Percentiles rank a stretch among this genome's conserved stretches.
These are phyloP conservation scores for Poecilobothrus nobilitatus DNA, from an alignment of 2,888 invertebrate species.

Conservation along the genomic window DNA sequence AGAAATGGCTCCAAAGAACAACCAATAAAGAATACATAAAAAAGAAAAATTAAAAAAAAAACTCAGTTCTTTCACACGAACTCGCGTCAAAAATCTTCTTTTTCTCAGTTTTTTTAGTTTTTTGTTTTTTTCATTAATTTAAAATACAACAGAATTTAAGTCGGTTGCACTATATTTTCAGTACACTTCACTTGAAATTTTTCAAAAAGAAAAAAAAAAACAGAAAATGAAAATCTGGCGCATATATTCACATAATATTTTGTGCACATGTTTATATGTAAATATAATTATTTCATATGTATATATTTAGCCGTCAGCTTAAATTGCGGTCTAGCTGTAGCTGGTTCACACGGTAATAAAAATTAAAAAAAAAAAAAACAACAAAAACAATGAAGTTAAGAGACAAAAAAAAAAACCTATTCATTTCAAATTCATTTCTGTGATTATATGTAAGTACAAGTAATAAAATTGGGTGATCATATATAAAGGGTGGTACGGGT, in stretches of 20 bases:
- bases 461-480: neutral
- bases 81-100: conserved; percentile 5
- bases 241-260: neutral
- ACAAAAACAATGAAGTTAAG: neutral
- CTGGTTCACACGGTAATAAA: conserved; percentile 6
- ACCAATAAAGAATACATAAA: neutral
- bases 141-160: no score
- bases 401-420: neutral
- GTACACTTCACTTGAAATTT: neutral
- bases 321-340: conserved; percentile 6
- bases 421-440: neutral
- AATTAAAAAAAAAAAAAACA: neutral
- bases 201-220: no score
- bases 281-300: neutral
- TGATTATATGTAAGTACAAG: neutral
- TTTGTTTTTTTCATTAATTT: no score
- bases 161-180: neutral
- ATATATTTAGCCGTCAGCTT: neutral
- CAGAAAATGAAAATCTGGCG: no score
- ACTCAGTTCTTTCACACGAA: neutral
- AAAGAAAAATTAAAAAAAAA: neutral
- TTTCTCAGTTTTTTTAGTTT: no score
- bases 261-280: neutral
- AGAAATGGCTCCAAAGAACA: conserved; percentile 1
- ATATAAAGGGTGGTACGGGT: neutral